These are phyloP conservation scores for Linepithema humile DNA, from an alignment of 1,140 invertebrate genomes.

Conservation along the genomic window DNA sequence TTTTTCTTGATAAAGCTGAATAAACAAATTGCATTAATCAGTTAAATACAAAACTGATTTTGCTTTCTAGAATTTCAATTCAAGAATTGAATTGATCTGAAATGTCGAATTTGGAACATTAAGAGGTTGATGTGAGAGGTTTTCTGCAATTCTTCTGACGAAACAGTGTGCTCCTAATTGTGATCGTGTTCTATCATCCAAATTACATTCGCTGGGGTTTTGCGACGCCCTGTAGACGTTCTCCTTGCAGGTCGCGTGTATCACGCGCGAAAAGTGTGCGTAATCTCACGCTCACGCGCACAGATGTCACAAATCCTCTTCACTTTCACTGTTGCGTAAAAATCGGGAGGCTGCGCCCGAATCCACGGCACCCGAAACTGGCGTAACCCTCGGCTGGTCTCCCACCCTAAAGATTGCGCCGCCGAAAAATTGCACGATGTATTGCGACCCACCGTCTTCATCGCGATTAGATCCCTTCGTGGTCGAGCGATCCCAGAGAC, in stretches of 20 bases:
- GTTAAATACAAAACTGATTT: neutral
- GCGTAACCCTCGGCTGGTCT: neutral
- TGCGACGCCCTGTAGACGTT: constrained; percentile 11
- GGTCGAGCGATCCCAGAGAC: constrained; percentile 14
- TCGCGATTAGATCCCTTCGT: constrained; percentile 57
- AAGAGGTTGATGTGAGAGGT: neutral
- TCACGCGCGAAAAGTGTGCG: constrained; percentile 26
- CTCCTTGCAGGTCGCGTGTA: neutral
- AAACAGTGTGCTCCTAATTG: neutral
- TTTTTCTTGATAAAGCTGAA: neutral
- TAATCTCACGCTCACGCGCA: constrained; percentile 52
- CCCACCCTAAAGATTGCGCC: neutral
- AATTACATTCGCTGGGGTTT: neutral
- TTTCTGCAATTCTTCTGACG: neutral
- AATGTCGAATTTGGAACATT: neutral
- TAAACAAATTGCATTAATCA: neutral
- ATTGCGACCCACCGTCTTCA: constrained; percentile 77
- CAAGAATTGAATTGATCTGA: neutral
- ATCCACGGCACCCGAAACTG: constrained; percentile 29
- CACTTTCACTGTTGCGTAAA: constrained; percentile 81
- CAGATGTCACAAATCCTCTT: constrained; percentile 78
- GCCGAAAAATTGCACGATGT: neutral
- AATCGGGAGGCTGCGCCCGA: constrained; percentile 47
- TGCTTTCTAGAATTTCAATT: neutral
- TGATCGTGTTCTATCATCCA: neutral